Evolutionary conservation across 2,888 invertebrate species (phyloP), one percentile per base, ranked within the genome.

Genomic region (Julus scandinavius): DNA sequence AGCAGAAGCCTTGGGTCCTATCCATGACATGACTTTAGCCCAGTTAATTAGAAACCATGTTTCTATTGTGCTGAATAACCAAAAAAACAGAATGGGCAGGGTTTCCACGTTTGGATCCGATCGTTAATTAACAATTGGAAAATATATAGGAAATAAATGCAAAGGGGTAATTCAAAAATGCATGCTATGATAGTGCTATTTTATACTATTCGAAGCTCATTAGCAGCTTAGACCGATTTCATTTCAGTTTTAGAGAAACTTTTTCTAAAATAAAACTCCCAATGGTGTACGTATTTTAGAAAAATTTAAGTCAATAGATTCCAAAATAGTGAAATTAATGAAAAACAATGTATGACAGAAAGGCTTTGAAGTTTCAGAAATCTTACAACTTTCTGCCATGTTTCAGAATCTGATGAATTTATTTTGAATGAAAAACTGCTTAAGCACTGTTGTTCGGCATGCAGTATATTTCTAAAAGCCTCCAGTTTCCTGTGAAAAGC

Each of bases 131-230:
- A 4, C 20, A 20, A 20, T 63, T 63, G 20, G 6, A n/a, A 63
- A 6, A n/a, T 20, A 29, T 20, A n/a, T 63, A 4, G 17, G n/a
- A n/a, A 17, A 17, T 63, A 63, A 63, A n/a, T 63, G 17, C n/a
- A 17, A 29, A 29, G 29, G 29, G 29, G 29, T 1, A 29, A 29
- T 29, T 29, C 0, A 0, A 29, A 29, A n/a, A n/a, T n/a, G 63
- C 63, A 63, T 63, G 63, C 63, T n/a, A 63, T n/a, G n/a, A n/a
- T n/a, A 63, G n/a, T 63, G 17, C 17, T n/a, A 63, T 63, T 63
- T 63, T 63, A 63, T n/a, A n/a, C 17, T n/a, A 63, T 63, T 63
- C 0, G 63, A 63, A n/a, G 63, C 63, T 63, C n/a, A 63, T 63
- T 63, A 3, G 63, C n/a, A n/a, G 20, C 63, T 20, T 13, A 54